phyloP scores from a whole-genome alignment of 2,888 invertebrate species.

The Pristionchus arcanus region DNA sequence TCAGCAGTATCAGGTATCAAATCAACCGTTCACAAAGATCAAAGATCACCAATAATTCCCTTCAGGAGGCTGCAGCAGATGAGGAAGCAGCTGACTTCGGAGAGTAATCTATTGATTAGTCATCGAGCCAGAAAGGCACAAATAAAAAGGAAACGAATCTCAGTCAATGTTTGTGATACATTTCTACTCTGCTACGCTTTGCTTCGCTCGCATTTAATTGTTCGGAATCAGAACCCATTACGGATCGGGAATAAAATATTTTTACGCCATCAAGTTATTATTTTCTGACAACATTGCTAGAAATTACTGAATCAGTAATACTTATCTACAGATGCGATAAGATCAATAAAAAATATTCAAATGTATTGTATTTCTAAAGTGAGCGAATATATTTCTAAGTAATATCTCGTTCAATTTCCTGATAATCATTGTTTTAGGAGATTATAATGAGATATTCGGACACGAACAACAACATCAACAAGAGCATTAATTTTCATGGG shows the following conservation, averaged over 20 bases:
- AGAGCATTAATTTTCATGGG: no score
- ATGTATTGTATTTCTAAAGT: no score
- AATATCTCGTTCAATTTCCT: no score
- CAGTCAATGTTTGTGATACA: conserved; percentile 50
- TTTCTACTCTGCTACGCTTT: conserved; percentile 8
- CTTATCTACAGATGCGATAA: no score
- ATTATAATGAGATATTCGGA: no score
- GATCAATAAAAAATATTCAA: no score
- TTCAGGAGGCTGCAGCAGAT: conserved; percentile 55
- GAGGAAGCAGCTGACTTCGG: conserved; percentile 55
- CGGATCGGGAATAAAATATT: conserved; percentile 55
- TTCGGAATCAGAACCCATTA: conserved; percentile 40
- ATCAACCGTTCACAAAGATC: not conserved
- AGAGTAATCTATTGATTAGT: conserved; percentile 42
- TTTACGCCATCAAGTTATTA: no score
- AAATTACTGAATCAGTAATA: no score
- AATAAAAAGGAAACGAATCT: conserved; percentile 40
- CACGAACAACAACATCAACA: no score
- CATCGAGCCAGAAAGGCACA: not conserved
- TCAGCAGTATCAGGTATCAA: conserved; percentile 73
- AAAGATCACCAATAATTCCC: not conserved
- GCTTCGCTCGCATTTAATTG: conserved; percentile 48
- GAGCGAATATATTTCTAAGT: no score
- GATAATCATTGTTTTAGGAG: no score
- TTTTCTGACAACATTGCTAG: no score